Percentiles rank a stretch among this genome's conserved stretches.
phyloP scores from a whole-genome alignment of 2,888 invertebrate species.

The Taenaris catops region DNA sequence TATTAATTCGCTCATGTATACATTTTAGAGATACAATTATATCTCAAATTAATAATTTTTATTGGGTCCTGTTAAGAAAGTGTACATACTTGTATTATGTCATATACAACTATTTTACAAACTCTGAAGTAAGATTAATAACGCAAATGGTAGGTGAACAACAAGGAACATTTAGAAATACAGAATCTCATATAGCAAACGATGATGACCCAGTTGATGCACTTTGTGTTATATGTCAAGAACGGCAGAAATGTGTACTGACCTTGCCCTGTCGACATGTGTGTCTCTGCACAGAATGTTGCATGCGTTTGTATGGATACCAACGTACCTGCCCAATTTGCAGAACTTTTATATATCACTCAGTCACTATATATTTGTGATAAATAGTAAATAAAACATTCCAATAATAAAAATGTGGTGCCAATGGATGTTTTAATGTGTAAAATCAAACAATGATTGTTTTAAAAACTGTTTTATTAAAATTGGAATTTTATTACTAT shows the following conservation, averaged over 20 bases:
- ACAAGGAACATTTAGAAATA: constrained; percentile 36
- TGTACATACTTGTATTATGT: constrained; percentile 55
- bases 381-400: constrained; percentile 7
- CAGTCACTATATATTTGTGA: constrained; percentile 77
- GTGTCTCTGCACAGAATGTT: constrained; percentile 75
- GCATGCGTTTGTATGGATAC: constrained; percentile 62
- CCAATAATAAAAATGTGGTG: too few species aligned
- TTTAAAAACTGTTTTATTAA: neutral
- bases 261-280: constrained; percentile 78
- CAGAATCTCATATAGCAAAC: constrained; percentile 28
- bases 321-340: constrained; percentile 77
- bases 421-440: too few species aligned
- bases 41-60: constrained; percentile 35
- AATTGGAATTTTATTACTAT: neutral
- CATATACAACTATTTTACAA: constrained; percentile 56
- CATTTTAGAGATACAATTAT: constrained; percentile 50
- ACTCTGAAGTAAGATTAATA: constrained; percentile 59
- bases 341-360: constrained; percentile 74
- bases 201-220: constrained; percentile 48
- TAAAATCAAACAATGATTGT: too few species aligned
- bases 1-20: constrained; percentile 50
- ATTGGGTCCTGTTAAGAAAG: constrained; percentile 55
- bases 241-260: constrained; percentile 74
- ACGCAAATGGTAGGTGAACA: constrained; percentile 48
- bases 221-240: constrained; percentile 77